Evolutionary conservation across 2,797 vertebrate species (phyloP).

Genomic region (Melanotaenia parkinsoni): DNA sequence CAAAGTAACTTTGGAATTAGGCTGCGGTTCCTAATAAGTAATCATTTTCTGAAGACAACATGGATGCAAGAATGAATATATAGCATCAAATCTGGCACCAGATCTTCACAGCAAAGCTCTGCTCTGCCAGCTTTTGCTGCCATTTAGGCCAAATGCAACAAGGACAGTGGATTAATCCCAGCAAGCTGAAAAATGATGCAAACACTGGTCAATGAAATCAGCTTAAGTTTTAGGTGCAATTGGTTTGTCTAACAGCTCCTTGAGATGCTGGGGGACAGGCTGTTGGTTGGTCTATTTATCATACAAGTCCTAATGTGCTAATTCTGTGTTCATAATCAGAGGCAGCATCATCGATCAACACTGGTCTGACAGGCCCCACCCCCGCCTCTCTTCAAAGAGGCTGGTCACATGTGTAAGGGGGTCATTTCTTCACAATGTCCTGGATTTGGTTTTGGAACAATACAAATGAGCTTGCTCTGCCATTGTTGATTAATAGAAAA

Average conservation of each 20-base stretch:
- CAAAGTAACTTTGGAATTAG: not conserved
- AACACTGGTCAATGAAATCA: conserved; percentile 52
- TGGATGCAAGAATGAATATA: no score
- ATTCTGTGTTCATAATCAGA: conserved; percentile 90
- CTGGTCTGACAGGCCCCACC: conserved; percentile 85
- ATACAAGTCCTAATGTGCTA: conserved; percentile 86
- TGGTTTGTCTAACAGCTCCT: conserved; percentile 72
- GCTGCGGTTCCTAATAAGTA: not conserved
- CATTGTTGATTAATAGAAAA: conserved; percentile 92
- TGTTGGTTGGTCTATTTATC: conserved; percentile 84
- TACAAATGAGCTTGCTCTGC: conserved; percentile 91
- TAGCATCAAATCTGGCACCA: not conserved
- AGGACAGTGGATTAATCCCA: not conserved
- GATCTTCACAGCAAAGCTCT: not conserved
- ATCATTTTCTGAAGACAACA: no score
- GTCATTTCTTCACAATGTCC: conserved; percentile 93
- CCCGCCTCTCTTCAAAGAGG: conserved; percentile 58
- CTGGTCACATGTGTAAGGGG: conserved; percentile 88
- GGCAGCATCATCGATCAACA: conserved; percentile 91
- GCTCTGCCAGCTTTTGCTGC: not conserved
- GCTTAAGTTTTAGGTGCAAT: conserved; percentile 67
- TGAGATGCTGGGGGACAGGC: conserved; percentile 62
- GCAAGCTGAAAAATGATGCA: conserved; percentile 28
- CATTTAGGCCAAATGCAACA: not conserved
- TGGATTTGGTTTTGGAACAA: conserved; percentile 89